Percentiles rank a stretch among this genome's conserved stretches.
Evolutionary conservation across 2,797 vertebrate genomes (phyloP).

Genomic region (Pagetopsis macropterus): DNA sequence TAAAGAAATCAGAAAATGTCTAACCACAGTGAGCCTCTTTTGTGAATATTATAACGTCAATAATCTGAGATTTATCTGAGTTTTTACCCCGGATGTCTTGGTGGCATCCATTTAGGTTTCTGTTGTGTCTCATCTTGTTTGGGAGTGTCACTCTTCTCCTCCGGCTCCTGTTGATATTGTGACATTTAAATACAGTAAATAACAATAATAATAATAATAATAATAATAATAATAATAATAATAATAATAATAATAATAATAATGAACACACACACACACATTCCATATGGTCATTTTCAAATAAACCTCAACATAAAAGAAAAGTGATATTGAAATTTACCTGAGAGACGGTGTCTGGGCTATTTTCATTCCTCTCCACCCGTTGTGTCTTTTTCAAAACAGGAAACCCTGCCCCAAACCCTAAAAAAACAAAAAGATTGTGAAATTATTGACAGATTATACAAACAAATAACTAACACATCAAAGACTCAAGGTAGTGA

Average conservation of each 20-base stretch:
- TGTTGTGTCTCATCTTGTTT: slow-evolving; percentile 53
- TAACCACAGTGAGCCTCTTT: not conserved
- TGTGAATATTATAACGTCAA: not conserved
- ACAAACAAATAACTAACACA: not conserved
- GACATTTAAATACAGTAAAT: not conserved
- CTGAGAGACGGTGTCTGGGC: slow-evolving; percentile 40
- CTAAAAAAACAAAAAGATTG: slow-evolving; percentile 49
- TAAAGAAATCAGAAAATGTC: slow-evolving; percentile 20
- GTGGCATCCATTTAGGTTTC: slow-evolving; percentile 81
- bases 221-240: no score
- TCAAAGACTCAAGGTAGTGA: not conserved
- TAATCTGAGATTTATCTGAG: not conserved
- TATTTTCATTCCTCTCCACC: slow-evolving; percentile 48
- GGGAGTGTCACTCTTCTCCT: slow-evolving; percentile 37
- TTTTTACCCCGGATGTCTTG: slow-evolving; percentile 78
- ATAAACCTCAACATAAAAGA: not conserved
- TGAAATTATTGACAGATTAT: slow-evolving; percentile 1
- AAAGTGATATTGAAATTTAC: slow-evolving; percentile 22
- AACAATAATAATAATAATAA: no score
- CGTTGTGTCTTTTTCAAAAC: slow-evolving; percentile 76
- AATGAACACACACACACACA: no score
- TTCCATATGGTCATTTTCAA: no score
- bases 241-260: no score
- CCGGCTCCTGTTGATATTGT: slow-evolving; percentile 51
- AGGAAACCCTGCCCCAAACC: slow-evolving; percentile 75